A percentile compares a stretch with the other conserved stretches of the same genome.
Evolutionary conservation across 53 echinoderm and acorn worm species (phyloP).

Genomic region (Mesocentrotus franciscanus): DNA sequence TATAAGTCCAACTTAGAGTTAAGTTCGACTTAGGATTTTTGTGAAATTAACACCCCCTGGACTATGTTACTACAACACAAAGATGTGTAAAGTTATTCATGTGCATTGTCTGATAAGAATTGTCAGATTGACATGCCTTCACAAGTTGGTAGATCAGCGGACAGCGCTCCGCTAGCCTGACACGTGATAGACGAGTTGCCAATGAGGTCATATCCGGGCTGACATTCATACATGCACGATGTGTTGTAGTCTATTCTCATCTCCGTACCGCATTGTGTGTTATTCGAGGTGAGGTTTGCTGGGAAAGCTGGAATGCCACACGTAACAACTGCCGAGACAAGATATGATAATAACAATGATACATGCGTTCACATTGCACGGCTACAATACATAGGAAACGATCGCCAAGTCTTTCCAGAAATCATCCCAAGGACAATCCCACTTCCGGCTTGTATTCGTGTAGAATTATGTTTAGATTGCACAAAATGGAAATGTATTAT

Average conservation of each 20-base stretch:
- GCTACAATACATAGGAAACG: no score
- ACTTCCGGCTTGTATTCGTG: no score
- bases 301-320: constrained; percentile 13
- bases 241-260: not conserved
- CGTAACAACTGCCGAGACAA: not conserved
- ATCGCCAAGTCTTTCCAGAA: no score
- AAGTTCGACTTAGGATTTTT: no score
- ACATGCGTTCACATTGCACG: no score
- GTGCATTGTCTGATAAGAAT: not conserved
- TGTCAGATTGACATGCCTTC: not conserved
- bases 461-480: no score
- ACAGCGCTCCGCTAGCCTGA: not conserved
- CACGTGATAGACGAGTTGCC: not conserved
- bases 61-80: no score
- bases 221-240: not conserved
- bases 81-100: no score
- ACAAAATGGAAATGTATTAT: no score
- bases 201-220: constrained; percentile 3
- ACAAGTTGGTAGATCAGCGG: constrained; percentile 19
- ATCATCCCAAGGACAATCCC: no score
- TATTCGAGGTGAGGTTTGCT: not conserved
- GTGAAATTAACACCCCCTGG: no score
- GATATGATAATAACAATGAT: not conserved
- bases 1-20: no score
- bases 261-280: not conserved